Evolutionary conservation across 1,140 invertebrate genomes (phyloP).

Genomic region (Euborellia annulipes): DNA sequence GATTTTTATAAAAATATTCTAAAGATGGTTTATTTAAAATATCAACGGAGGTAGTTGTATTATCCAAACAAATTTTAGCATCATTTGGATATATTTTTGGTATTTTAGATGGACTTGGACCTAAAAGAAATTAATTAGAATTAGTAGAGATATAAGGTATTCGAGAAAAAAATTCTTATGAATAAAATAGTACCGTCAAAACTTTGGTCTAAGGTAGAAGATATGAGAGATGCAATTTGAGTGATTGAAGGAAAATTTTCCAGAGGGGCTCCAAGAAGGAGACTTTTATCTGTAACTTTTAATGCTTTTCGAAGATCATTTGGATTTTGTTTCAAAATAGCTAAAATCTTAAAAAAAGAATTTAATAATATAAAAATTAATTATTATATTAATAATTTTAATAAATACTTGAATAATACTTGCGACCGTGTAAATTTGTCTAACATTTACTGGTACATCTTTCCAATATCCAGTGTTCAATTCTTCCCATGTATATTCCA

Average conservation of each 20-base stretch:
- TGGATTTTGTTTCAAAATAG: conserved; percentile 6
- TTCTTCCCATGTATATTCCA: conserved; percentile 61
- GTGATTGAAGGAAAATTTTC: conserved; percentile 26
- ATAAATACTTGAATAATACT: conserved; percentile 38
- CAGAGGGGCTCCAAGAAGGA: conserved; percentile 63
- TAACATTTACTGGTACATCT: conserved; percentile 41
- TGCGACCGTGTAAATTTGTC: conserved; percentile 43
- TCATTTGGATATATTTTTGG: neutral
- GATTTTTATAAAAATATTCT: conserved; percentile 41
- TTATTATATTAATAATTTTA: conserved; percentile 1
- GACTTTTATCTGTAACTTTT: conserved; percentile 60
- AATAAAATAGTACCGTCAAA: neutral
- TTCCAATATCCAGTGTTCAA: conserved; percentile 77
- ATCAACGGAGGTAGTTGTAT: neutral
- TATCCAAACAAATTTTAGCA: neutral
- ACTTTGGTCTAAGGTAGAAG: neutral
- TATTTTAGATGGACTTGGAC: neutral
- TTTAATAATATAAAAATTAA: conserved; percentile 19
- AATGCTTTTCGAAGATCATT: conserved; percentile 32
- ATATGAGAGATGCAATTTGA: conserved; percentile 11
- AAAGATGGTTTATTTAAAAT: conserved; percentile 33
- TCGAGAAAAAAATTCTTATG: neutral
- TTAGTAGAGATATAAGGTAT: neutral
- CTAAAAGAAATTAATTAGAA: neutral
- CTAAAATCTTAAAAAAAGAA: conserved; percentile 21